Percentiles rank a stretch among this genome's conserved stretches.
Evolutionary conservation across 2,113 vertebrate species (phyloP).

Genomic region (Aleadryas rufinucha): DNA sequence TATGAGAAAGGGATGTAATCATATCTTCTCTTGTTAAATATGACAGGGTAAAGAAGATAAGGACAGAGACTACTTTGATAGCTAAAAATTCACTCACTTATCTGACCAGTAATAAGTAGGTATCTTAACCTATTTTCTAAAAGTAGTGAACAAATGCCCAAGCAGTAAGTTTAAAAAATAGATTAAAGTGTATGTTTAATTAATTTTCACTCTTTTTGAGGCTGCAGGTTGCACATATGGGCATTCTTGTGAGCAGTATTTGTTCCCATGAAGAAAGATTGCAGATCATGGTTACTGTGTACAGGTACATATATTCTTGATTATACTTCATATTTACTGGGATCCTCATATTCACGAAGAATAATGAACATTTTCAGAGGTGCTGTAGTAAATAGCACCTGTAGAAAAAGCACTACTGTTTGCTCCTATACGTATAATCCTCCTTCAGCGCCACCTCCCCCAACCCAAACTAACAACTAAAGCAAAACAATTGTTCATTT

Average conservation of each 20-base stretch:
- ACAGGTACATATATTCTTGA: neutral
- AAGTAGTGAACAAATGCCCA: neutral
- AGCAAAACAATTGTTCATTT: neutral
- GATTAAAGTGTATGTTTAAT: neutral
- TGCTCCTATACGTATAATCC: neutral
- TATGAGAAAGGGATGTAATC: neutral
- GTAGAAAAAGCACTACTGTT: neutral
- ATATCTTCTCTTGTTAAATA: neutral
- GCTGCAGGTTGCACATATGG: neutral
- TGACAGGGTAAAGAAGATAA: neutral
- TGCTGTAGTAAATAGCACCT: neutral
- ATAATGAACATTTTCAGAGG: neutral
- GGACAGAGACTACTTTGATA: neutral
- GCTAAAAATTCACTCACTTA: neutral
- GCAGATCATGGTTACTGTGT: neutral
- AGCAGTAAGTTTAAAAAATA: neutral
- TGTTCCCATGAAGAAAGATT: neutral
- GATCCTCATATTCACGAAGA: neutral
- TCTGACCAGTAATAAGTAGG: neutral
- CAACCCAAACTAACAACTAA: neutral
- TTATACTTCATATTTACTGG: neutral
- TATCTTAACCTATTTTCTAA: neutral
- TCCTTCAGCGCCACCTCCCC: neutral
- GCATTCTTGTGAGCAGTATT: neutral
- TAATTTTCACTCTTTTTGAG: neutral